These are phyloP conservation scores for Acronicta psi DNA, from an alignment of 2,888 invertebrate species.

Conservation along the genomic window DNA sequence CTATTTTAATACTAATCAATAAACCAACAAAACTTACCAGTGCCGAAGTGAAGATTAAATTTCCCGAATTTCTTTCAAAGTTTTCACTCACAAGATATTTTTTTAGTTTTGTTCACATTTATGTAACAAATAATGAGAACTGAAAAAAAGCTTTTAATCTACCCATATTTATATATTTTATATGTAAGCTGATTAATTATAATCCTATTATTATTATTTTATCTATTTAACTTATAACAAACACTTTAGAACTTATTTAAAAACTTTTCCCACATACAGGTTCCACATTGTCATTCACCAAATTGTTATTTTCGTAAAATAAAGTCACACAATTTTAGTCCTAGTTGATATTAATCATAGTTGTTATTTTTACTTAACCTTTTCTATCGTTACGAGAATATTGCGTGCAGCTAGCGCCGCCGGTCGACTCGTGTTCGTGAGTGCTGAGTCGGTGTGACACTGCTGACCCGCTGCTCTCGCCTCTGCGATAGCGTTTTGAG, in stretches of 20 bases:
- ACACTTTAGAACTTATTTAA: conserved; percentile 36
- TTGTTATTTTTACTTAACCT: conserved; percentile 34
- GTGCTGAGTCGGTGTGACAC: conserved; percentile 63
- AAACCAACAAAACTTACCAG: conserved; percentile 13
- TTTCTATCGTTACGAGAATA: conserved; percentile 41
- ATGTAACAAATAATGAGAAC: neutral
- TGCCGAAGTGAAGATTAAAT: neutral
- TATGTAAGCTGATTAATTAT: conserved; percentile 1
- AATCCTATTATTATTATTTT: neutral
- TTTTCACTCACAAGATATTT: conserved; percentile 2
- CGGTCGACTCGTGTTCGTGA: conserved; percentile 54
- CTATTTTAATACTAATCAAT: too few species aligned
- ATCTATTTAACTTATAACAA: conserved; percentile 7
- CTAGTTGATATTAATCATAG: conserved; percentile 11
- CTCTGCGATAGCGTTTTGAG: conserved; percentile 64
- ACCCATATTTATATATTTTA: neutral
- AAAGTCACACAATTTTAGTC: conserved; percentile 26
- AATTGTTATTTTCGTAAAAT: conserved; percentile 7
- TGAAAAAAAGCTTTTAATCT: neutral
- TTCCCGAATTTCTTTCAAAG: neutral
- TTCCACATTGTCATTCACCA: conserved; percentile 27
- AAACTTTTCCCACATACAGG: conserved; percentile 37
- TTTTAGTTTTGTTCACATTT: neutral
- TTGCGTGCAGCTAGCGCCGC: conserved; percentile 29
- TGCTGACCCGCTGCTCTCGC: conserved; percentile 63